Evolutionary conservation across 2,888 invertebrate genomes (phyloP), one percentile per base, ranked within the genome.

Genomic region (Epinotia nisella): DNA sequence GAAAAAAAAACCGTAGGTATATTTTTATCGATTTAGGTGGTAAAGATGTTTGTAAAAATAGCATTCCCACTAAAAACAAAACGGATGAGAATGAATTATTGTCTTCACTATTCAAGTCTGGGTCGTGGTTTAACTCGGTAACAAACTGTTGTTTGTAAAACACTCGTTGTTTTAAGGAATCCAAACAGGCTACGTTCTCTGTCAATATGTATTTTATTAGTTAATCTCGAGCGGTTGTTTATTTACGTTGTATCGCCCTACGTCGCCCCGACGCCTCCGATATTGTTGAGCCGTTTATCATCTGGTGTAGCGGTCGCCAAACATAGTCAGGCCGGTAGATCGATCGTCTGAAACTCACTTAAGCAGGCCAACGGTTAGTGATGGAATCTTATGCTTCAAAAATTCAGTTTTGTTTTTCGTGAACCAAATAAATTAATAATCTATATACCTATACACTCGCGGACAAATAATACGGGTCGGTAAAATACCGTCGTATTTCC

Each of bases 201-300:
- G 69, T 64, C 73, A 73, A 73, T 73, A 69, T 73, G 61, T 72
- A 72, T 72, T 72, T 73, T 73, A 69, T 73, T 73, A 69, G 73
- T 73, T 69, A 69, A 69, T 69, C 69, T 59, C 68, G 69, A 53
- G 7, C 58, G 45, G 56, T 58, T 69, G 73, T 73, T 69, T 73
- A 59, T 73, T 49, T 68, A 58, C 11, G 68, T 41, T 59, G 35
- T 51, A 51, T 49, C 62, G 17, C 65, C 41, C 51, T 41, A 51
- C 39, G 59, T 64, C 73, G 68, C 24, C 51, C 39, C 19, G 61
- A 67, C 51, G 61, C 68, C 73, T 69, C 53, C 64, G 41, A 73
- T 69, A 69, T 69, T 69, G 68, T 73, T 73, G 59, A 73, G 69
- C 55, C 69, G 64, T 73, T 73, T 73, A 68, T 73, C 69, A 69